These are phyloP conservation scores for Protobothrops mucrosquamatus DNA, from an alignment of 2,113 vertebrate genomes.

Conservation along the genomic window DNA sequence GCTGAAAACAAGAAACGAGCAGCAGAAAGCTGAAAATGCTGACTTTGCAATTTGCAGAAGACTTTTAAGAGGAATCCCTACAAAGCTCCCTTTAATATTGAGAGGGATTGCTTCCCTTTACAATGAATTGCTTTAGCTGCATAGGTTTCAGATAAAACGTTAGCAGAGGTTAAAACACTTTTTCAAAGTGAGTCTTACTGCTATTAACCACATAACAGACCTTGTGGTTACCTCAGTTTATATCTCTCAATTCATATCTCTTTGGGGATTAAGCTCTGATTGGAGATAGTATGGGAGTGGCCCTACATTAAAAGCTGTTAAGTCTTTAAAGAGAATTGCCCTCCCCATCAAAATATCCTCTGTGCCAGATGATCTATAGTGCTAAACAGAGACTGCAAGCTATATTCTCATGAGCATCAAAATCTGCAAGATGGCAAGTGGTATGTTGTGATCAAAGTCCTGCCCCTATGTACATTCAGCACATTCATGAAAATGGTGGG, in stretches of 20 bases:
- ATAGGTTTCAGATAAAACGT: background rate
- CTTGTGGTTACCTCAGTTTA: constrained; percentile 6
- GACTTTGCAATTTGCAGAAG: background rate
- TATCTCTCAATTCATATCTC: background rate
- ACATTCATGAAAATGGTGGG: background rate
- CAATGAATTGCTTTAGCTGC: background rate
- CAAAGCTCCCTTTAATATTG: no score
- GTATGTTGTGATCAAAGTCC: background rate
- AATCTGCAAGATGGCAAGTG: background rate
- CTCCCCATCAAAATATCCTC: background rate
- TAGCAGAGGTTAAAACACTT: background rate
- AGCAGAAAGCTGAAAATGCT: background rate
- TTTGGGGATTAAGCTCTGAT: background rate
- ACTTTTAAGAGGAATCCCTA: background rate
- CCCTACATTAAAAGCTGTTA: background rate
- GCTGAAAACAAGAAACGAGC: background rate
- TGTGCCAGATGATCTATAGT: background rate
- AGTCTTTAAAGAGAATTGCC: background rate
- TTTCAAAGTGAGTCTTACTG: background rate
- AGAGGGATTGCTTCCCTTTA: background rate
- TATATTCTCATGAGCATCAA: background rate
- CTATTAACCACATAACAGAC: constrained; percentile 18
- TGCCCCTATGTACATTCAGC: background rate
- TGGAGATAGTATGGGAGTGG: rapidly evolving
- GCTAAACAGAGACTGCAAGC: background rate